phyloP scores from a whole-genome alignment of 2,113 vertebrate genomes.

The Saimiri boliviensis region DNA sequence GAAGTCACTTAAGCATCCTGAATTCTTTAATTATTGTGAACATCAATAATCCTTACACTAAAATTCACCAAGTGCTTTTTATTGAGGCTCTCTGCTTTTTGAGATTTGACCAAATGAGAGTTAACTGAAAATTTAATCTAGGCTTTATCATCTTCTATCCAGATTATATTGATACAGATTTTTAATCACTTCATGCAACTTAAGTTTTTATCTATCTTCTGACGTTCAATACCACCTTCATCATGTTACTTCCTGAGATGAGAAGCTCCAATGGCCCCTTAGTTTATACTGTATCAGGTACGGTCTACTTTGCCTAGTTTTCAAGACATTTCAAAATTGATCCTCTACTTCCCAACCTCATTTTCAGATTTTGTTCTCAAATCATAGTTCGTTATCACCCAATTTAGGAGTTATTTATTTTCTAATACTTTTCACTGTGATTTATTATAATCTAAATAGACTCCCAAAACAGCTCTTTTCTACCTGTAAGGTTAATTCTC shows the following conservation, averaged over 20 bases:
- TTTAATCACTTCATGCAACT: background rate
- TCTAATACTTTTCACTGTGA: background rate
- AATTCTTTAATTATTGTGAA: background rate
- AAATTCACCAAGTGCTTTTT: background rate
- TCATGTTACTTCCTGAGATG: background rate
- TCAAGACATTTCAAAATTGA: background rate
- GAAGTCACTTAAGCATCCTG: background rate
- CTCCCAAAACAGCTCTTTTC: background rate
- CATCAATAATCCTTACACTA: background rate
- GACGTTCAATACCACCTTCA: background rate
- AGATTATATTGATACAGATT: background rate
- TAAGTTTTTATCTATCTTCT: background rate
- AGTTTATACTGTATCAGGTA: background rate
- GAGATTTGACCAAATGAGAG: background rate
- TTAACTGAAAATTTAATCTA: background rate
- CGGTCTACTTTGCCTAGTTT: background rate
- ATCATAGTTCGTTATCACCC: background rate
- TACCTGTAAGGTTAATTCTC: background rate
- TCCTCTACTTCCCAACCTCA: background rate
- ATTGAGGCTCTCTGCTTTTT: background rate
- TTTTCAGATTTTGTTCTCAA: background rate
- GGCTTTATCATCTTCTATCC: background rate
- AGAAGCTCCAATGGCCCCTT: background rate
- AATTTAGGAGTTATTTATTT: background rate
- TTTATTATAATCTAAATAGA: background rate